Conservation (phyloP, 2,797 vertebrate species). For the Euthynnus affinis region DNA sequence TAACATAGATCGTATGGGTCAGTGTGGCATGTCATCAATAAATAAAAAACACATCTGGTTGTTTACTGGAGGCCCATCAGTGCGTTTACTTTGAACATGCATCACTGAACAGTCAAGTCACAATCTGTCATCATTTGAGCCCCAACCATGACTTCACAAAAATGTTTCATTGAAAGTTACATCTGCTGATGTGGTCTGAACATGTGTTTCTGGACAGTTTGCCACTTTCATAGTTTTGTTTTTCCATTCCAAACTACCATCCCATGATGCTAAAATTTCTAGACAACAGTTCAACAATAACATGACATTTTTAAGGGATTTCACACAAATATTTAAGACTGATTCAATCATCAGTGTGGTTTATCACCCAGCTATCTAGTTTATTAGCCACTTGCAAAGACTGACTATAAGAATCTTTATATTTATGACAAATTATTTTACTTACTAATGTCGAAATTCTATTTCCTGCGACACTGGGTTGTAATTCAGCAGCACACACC, state of each 20-base stretch:
- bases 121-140: slow-evolving; percentile 82
- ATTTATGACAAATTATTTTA: slow-evolving; percentile 31
- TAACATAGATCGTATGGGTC: not conserved
- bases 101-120: slow-evolving; percentile 86
- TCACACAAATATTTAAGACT: too few species aligned
- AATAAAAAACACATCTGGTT: fast-evolving
- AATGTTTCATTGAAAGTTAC: not conserved
- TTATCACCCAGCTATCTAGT: too few species aligned
- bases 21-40: not conserved
- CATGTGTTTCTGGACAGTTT: not conserved
- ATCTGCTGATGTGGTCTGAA: not conserved
- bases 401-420: not conserved
- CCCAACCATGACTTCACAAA: not conserved
- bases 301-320: too few species aligned
- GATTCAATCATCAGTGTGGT: too few species aligned
- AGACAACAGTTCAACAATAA: too few species aligned
- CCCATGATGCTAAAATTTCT: too few species aligned
- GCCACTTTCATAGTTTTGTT: not conserved
- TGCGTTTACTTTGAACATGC: slow-evolving; percentile 89
- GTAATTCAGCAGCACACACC: slow-evolving; percentile 92
- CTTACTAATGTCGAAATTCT: slow-evolving; percentile 95
- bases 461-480: slow-evolving; percentile 86
- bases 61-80: slow-evolving; percentile 78
- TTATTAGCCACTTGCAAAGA: not conserved
- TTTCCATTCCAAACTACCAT: not conserved